Evolutionary conservation across 2,797 vertebrate species (phyloP).

Genomic region (Parauchenoglanis ngamensis): DNA sequence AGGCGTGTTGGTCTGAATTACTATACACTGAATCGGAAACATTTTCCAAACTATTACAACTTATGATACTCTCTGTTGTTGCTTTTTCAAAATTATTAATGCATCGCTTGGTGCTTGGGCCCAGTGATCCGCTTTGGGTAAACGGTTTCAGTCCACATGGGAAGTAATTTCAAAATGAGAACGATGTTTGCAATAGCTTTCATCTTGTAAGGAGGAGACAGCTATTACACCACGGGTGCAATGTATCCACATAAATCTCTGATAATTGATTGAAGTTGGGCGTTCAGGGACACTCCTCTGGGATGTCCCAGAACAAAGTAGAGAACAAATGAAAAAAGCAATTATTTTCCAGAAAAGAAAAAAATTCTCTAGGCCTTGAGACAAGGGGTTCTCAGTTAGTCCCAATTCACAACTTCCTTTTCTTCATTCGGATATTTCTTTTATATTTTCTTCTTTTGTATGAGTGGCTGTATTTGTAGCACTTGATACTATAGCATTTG

Average conservation of each 20-base stretch:
- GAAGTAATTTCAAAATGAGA: conserved; percentile 45
- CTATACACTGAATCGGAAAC: background rate
- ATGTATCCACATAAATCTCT: conserved; percentile 45
- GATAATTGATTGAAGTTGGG: conserved; percentile 48
- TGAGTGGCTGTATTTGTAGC: background rate
- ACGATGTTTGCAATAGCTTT: conserved; percentile 48
- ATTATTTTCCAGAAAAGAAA: conserved; percentile 58
- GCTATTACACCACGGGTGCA: conserved; percentile 30
- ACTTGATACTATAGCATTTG: background rate
- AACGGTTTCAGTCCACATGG: conserved; percentile 33
- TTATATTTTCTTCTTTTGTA: background rate
- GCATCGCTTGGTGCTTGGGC: conserved; percentile 9
- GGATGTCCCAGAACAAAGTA: conserved; percentile 44
- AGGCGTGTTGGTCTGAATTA: background rate
- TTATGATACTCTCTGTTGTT: background rate
- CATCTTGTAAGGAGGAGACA: conserved; percentile 42
- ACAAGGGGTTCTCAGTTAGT: conserved; percentile 30
- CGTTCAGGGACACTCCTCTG: conserved; percentile 36
- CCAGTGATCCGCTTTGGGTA: conserved; percentile 38
- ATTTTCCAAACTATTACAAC: background rate
- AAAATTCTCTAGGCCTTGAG: conserved; percentile 42
- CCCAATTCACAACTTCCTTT: conserved; percentile 22
- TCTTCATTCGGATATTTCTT: conserved; percentile 2
- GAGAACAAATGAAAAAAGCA: conserved; percentile 54
- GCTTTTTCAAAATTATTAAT: conserved; percentile 28